phyloP scores from a whole-genome alignment of 2,797 vertebrate species.

The Delichon dasypus region DNA sequence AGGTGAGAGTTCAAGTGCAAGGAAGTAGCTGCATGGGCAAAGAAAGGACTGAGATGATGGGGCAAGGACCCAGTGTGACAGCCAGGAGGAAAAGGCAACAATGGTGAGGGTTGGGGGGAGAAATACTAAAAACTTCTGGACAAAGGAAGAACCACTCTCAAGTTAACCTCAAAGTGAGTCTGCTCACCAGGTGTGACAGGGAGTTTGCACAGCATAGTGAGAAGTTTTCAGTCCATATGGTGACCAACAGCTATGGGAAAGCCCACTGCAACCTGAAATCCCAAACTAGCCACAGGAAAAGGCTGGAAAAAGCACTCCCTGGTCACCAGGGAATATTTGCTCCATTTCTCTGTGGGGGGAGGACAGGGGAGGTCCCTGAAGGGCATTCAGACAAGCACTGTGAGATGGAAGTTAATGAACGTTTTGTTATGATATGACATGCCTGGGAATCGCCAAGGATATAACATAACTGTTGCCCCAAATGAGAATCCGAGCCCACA shows the following conservation, averaged over 20 bases:
- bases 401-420: neutral
- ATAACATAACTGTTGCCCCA: neutral
- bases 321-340: neutral
- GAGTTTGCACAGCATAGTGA: accelerated
- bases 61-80: accelerated
- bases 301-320: neutral
- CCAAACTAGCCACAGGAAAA: neutral
- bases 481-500: neutral
- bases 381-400: neutral
- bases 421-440: neutral
- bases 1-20: neutral
- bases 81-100: neutral
- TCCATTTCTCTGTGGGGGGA: neutral
- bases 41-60: neutral
- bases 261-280: neutral
- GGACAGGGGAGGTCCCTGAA: neutral
- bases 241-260: neutral
- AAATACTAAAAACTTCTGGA: neutral
- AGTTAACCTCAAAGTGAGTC: neutral
- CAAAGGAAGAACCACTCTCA: neutral
- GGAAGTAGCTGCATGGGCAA: neutral
- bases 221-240: neutral
- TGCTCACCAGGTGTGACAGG: neutral
- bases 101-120: neutral
- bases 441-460: neutral